These are phyloP conservation scores for Coleophora flavipennella DNA, from an alignment of 2,888 invertebrate genomes.

Conservation along the genomic window DNA sequence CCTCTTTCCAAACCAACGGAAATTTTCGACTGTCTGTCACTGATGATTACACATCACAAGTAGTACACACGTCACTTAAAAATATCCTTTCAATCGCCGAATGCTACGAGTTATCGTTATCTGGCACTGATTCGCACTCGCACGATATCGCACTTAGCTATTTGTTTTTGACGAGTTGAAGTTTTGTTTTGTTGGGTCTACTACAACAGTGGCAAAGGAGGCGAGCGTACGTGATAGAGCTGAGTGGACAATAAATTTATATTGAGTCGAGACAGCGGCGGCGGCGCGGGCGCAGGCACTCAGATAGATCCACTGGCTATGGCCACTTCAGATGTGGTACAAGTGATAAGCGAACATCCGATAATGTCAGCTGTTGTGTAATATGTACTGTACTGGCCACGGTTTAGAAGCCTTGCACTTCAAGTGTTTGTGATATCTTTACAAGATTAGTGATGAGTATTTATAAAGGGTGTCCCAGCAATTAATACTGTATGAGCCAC, in stretches of 20 bases:
- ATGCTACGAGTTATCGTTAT: slow-evolving; percentile 6
- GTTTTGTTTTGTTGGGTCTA: no score
- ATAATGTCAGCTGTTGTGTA: no score
- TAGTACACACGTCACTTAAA: no score
- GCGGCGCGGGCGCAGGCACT: slow-evolving; percentile 23
- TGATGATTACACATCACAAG: not conserved
- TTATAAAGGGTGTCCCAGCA: no score
- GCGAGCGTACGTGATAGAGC: slow-evolving; percentile 41
- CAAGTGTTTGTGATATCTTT: no score
- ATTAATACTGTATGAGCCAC: no score
- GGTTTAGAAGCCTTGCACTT: no score
- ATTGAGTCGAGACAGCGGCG: slow-evolving; percentile 35
- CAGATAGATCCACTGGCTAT: slow-evolving; percentile 52
- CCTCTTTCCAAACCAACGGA: not conserved
- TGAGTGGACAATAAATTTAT: slow-evolving; percentile 54
- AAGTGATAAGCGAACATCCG: slow-evolving; percentile 19
- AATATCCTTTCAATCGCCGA: not conserved
- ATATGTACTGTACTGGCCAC: no score
- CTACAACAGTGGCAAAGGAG: slow-evolving; percentile 23
- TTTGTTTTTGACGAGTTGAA: not conserved
- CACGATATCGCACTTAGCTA: slow-evolving; percentile 4
- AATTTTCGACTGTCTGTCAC: slow-evolving; percentile 4
- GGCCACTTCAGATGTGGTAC: slow-evolving; percentile 39
- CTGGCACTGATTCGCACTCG: slow-evolving; percentile 8
- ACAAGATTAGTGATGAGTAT: no score